A percentile compares a stretch with the other conserved stretches of the same genome.
phyloP scores from a whole-genome alignment of 1,140 invertebrate genomes.

The Acromyrmex heyeri region DNA sequence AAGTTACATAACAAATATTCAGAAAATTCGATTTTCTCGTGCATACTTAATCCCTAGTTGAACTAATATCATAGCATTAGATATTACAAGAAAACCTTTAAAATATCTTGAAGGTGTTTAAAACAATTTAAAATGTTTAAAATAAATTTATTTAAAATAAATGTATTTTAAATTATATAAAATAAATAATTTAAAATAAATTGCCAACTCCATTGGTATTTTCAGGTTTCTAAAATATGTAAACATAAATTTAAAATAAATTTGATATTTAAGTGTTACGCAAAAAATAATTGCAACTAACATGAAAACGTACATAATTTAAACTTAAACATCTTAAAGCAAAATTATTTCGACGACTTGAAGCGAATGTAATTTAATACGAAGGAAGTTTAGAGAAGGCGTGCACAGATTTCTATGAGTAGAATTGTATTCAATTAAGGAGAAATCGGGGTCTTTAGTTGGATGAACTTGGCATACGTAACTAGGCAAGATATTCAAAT shows the following conservation, averaged over 20 bases:
- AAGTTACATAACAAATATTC: not conserved
- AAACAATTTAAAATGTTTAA: not conserved
- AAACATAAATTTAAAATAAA: not conserved
- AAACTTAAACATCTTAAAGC: not conserved
- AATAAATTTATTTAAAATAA: not conserved
- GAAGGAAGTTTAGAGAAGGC: constrained; percentile 27
- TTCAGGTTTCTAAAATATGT: not conserved
- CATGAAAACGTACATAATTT: constrained; percentile 4
- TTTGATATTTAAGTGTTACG: not conserved
- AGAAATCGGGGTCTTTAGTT: constrained; percentile 42
- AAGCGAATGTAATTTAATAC: constrained; percentile 31
- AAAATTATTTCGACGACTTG: not conserved
- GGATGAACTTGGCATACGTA: constrained; percentile 34
- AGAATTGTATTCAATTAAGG: constrained; percentile 52
- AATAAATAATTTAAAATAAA: not conserved
- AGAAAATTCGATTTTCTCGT: too few relatives aligned
- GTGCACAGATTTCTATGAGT: constrained; percentile 27
- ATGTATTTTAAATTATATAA: not conserved
- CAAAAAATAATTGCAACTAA: not conserved
- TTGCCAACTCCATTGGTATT: not conserved
- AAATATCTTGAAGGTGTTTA: not conserved
- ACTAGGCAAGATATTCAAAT: constrained; percentile 43
- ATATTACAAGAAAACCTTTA: too few relatives aligned
- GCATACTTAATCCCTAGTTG: not conserved
- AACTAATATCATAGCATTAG: not conserved